Base-by-base conservation (phyloP, 2,888 invertebrate genomes). In the Drosophila suboccidentalis region DNA sequence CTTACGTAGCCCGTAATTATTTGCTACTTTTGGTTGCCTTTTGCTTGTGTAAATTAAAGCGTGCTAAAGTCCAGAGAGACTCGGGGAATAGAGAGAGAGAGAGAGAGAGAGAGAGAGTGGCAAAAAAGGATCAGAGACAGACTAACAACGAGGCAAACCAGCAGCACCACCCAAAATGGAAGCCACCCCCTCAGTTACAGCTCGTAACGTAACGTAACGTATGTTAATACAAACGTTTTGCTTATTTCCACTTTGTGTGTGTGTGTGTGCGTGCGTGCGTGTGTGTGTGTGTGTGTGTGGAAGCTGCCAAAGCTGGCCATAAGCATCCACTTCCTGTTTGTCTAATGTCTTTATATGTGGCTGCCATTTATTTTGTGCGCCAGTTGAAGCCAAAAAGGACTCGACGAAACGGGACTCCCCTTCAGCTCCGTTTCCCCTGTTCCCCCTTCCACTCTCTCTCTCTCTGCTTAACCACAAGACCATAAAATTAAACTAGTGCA, bases 401-500 rank as follows among this genome's bases (percentile, higher is more conserved):
- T 71, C 66, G 34, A 58, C 58, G 15, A 58, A 65, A 55, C 32
- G 50, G 34, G 46, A 43, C 44, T 29, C 36, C 34, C 19, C 29
- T 26, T 26, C 26, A 26, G 26, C 26, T 26, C 26, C 26, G n/a
- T 15, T 26, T 11, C 10, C 34, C 17, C 17, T 22, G 34, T 22
- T 6, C 26, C 26, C 26, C 26, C 22, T 22, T 11, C 15, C 39
- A 26, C 4, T 11, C 36, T 8, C 13, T 53, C 26, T 26, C 26
- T 26, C 26, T 26, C 26, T 26, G 63, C 72, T 68, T 55, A 75
- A 73, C 80, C 89, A 53, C 83, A 91, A 77, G 82, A 77, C 90
- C 87, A 88, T 90, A 86, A 90, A 91, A 91, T 90, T 85, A 90
- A 91, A 90, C 87, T 89, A 89, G 87, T 87, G 89, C 87, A 91